Conservation (phyloP, 2,888 invertebrate species). For the Nebria brevicollis region DNA sequence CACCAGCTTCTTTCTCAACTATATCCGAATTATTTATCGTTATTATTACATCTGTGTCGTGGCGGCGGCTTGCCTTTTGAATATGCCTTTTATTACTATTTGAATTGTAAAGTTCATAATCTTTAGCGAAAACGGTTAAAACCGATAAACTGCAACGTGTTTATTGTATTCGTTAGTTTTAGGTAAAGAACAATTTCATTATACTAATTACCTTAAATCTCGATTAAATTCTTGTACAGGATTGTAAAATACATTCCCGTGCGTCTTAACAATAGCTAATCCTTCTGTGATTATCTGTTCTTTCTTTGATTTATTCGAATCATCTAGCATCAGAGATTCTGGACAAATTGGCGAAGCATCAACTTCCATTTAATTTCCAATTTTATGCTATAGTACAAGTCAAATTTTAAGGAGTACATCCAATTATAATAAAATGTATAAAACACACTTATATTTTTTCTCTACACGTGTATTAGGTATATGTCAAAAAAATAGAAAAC, state of each 20-base stretch:
- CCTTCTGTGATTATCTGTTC: slow-evolving; percentile 75
- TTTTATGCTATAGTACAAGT: background rate
- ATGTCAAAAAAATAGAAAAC: background rate
- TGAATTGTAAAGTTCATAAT: slow-evolving; percentile 60
- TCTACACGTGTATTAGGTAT: background rate
- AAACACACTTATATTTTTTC: background rate
- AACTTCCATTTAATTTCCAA: background rate
- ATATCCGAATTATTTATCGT: slow-evolving; percentile 49
- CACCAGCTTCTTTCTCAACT: slow-evolving; percentile 28
- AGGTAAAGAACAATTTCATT: too few species aligned
- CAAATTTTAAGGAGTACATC: too few species aligned
- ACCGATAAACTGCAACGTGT: slow-evolving; percentile 74
- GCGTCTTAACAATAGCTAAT: slow-evolving; percentile 77
- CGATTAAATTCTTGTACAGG: slow-evolving; percentile 99
- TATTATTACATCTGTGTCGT: slow-evolving; percentile 55
- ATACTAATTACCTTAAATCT: too few species aligned
- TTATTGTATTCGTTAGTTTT: background rate
- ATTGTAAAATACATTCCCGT: slow-evolving; percentile 94
- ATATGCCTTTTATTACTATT: slow-evolving; percentile 48
- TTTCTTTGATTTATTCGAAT: slow-evolving; percentile 27
- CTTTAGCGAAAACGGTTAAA: slow-evolving; percentile 72
- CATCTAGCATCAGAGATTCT: background rate
- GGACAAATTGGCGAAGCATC: background rate
- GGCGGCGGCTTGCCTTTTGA: slow-evolving; percentile 38
- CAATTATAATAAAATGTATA: background rate